Evolutionary conservation across 2,797 vertebrate genomes (phyloP).

Genomic region (Tolypeutes matacus): DNA sequence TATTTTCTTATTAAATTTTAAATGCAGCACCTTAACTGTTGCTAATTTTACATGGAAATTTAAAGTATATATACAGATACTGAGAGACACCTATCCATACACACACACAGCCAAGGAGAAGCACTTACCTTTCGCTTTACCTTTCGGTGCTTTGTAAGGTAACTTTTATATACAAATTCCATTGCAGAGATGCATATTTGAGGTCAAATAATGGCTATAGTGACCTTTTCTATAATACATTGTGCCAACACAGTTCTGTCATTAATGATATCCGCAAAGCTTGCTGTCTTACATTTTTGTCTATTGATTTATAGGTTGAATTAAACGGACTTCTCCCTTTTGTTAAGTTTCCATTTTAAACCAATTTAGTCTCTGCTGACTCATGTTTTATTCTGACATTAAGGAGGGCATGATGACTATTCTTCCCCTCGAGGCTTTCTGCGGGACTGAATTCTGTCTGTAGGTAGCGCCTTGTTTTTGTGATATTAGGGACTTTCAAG

Average conservation of each 20-base stretch:
- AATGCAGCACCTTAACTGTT: not conserved
- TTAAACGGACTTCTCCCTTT: conserved; percentile 48
- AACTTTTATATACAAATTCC: not conserved
- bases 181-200: not conserved
- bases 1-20: conserved; percentile 9
- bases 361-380: conserved; percentile 61
- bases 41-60: not conserved
- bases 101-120: not conserved
- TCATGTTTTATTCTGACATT: conserved; percentile 51
- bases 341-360: conserved; percentile 69
- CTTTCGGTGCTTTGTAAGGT: not conserved
- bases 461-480: conserved; percentile 53
- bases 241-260: not conserved
- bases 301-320: conserved; percentile 52
- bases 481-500: conserved; percentile 71
- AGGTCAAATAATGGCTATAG: not conserved
- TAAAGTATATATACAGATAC: not conserved
- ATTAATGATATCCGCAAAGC: not conserved
- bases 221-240: not conserved
- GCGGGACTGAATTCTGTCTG: not conserved
- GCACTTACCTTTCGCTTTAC: not conserved
- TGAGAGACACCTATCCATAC: too few species aligned
- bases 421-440: not conserved
- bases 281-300: conserved; percentile 24
- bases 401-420: not conserved